phyloP scores from a whole-genome alignment of 2,797 vertebrate species.

The Girardinus metallicus region DNA sequence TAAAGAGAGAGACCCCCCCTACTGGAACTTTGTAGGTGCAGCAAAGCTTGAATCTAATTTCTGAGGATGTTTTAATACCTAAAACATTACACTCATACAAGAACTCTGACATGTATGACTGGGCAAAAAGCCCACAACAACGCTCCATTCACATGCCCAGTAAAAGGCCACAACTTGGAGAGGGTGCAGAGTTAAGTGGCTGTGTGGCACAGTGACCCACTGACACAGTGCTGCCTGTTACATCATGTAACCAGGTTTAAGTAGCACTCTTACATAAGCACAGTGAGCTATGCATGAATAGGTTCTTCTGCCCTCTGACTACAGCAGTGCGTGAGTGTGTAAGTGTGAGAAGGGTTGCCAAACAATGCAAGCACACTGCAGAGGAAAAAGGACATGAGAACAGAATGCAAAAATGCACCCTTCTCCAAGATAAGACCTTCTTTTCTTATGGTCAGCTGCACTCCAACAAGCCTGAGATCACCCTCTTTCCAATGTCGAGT shows the following conservation, averaged over 20 bases:
- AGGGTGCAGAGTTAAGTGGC: constrained; percentile 40
- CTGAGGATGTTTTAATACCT: background rate
- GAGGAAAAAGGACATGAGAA: constrained; percentile 52
- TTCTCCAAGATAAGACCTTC: constrained; percentile 37
- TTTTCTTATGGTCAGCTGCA: constrained; percentile 53
- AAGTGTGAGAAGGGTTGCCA: constrained; percentile 37
- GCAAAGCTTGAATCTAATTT: constrained; percentile 23
- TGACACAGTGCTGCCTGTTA: constrained; percentile 77
- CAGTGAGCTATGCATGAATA: constrained; percentile 76
- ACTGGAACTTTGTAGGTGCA: constrained; percentile 69
- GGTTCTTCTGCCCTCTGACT: constrained; percentile 71
- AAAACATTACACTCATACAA: background rate
- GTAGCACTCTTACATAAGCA: constrained; percentile 79
- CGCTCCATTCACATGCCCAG: constrained; percentile 16
- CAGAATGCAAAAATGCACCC: constrained; percentile 50
- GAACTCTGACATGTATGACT: background rate
- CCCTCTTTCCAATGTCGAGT: constrained; percentile 23
- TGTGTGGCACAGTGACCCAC: constrained; percentile 78
- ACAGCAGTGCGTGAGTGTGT: constrained; percentile 30
- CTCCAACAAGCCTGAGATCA: constrained; percentile 17
- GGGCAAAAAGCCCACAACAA: constrained; percentile 1
- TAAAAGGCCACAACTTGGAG: constrained; percentile 33
- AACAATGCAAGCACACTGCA: constrained; percentile 62
- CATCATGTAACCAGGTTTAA: constrained; percentile 79
- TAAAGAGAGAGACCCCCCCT: constrained; percentile 76